These are phyloP conservation scores for Caenorhabditis briggsae DNA, from an alignment of 1,140 invertebrate genomes.

Conservation along the genomic window DNA sequence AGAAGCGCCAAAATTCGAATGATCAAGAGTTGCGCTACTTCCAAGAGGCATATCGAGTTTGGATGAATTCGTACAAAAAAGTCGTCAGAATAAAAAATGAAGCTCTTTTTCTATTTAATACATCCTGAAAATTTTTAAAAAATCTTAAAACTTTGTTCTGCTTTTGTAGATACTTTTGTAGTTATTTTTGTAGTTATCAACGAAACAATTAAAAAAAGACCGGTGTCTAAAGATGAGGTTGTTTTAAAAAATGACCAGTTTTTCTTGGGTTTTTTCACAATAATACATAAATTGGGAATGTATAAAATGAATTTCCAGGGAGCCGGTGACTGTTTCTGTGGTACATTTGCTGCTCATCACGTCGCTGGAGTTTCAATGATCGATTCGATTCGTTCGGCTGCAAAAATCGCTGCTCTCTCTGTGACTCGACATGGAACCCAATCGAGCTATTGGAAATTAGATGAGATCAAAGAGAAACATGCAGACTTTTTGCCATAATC, in stretches of 20 bases:
- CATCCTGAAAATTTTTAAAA: too few relatives aligned
- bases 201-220: too few relatives aligned
- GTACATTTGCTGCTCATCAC: constrained; percentile 33
- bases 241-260: neutral
- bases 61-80: too few relatives aligned
- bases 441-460: constrained; percentile 54
- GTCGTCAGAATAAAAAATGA: too few relatives aligned
- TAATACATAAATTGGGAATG: neutral
- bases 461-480: constrained; percentile 55
- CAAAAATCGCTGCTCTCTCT: constrained; percentile 55
- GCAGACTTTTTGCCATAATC: constrained; percentile 9
- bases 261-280: neutral
- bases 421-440: constrained; percentile 59
- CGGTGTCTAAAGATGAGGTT: too few relatives aligned
- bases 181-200: too few relatives aligned
- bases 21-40: too few relatives aligned
- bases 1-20: too few relatives aligned
- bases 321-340: constrained; percentile 63
- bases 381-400: constrained; percentile 5
- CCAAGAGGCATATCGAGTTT: too few relatives aligned
- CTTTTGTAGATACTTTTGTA: too few relatives aligned
- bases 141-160: too few relatives aligned
- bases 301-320: constrained; percentile 42
- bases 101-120: too few relatives aligned
- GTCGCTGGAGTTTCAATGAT: constrained; percentile 22